Conservation (phyloP, 2,113 vertebrate genomes). For the Takifugu bimaculatus region DNA sequence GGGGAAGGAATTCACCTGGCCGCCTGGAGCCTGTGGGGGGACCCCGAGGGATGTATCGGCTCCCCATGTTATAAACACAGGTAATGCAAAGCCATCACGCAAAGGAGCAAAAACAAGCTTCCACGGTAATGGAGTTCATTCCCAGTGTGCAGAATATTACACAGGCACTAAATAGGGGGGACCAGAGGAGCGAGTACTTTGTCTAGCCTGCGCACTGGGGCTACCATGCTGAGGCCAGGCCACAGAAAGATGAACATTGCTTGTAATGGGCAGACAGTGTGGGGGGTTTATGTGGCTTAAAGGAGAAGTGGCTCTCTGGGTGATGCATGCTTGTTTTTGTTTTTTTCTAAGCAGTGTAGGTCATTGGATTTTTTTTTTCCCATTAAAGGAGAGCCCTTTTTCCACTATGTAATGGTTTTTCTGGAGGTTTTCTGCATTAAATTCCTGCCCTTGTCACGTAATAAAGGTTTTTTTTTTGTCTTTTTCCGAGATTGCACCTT, state of each 20-base stretch:
- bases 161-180: constrained; percentile 50
- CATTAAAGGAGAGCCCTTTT: constrained; percentile 34
- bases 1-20: constrained; percentile 44
- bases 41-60: constrained; percentile 39
- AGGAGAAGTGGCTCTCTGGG: constrained; percentile 22
- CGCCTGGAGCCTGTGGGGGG: constrained; percentile 17
- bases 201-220: constrained; percentile 35
- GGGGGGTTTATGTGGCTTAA: constrained; percentile 16
- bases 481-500: constrained; percentile 15
- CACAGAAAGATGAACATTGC: constrained; percentile 36
- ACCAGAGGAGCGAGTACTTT: constrained; percentile 35
- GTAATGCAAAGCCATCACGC: constrained; percentile 34
- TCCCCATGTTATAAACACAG: constrained; percentile 53
- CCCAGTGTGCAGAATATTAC: constrained; percentile 50
- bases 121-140: constrained; percentile 63
- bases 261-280: constrained; percentile 27
- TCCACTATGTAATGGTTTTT: constrained; percentile 37
- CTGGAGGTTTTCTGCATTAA: constrained; percentile 46
- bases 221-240: constrained; percentile 42
- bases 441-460: constrained; percentile 18
- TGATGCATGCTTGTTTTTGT: constrained; percentile 22
- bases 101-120: constrained; percentile 31
- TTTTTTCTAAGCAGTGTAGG: constrained; percentile 20
- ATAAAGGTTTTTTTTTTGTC: constrained; percentile 14
- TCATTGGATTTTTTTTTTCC: constrained; percentile 41